Evolutionary conservation across 2,888 invertebrate genomes (phyloP).

Genomic region (Helicoverpa assulta): DNA sequence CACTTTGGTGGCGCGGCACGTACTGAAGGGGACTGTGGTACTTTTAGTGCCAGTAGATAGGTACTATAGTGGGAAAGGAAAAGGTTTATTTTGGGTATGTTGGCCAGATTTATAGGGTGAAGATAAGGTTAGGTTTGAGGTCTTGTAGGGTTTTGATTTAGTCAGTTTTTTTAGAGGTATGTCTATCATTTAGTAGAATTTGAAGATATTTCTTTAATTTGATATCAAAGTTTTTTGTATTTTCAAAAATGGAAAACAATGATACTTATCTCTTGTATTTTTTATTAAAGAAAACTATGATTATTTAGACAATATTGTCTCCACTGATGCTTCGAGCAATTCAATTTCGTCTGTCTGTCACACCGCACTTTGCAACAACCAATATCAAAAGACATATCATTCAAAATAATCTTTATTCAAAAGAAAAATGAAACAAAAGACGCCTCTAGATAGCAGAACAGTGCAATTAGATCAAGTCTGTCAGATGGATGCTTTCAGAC

Average conservation of each 20-base stretch:
- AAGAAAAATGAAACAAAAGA: constrained; percentile 1
- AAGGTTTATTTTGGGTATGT: constrained; percentile 42
- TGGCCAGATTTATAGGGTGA: constrained; percentile 37
- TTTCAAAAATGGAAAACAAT: too few relatives aligned
- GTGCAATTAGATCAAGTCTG: constrained; percentile 39
- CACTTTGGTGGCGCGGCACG: constrained; percentile 52
- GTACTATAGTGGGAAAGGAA: constrained; percentile 32
- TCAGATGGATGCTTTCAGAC: constrained; percentile 20
- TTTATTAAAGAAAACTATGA: too few relatives aligned
- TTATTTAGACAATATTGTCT: too few relatives aligned
- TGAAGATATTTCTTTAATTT: too few relatives aligned
- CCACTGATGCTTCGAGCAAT: too few relatives aligned
- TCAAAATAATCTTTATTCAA: background rate
- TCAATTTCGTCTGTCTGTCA: too few relatives aligned
- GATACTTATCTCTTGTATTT: too few relatives aligned
- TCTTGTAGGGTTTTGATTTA: background rate
- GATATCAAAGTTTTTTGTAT: too few relatives aligned
- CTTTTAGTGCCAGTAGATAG: constrained; percentile 34
- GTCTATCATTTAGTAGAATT: too few relatives aligned
- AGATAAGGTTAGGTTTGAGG: background rate
- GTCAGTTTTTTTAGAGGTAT: too few relatives aligned
- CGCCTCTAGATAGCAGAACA: background rate
- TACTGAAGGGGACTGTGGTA: constrained; percentile 31
- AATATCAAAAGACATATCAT: background rate
- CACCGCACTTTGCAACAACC: background rate